Evolutionary conservation across 2,888 invertebrate genomes (phyloP).

Genomic region (Eristalinus aeneus): DNA sequence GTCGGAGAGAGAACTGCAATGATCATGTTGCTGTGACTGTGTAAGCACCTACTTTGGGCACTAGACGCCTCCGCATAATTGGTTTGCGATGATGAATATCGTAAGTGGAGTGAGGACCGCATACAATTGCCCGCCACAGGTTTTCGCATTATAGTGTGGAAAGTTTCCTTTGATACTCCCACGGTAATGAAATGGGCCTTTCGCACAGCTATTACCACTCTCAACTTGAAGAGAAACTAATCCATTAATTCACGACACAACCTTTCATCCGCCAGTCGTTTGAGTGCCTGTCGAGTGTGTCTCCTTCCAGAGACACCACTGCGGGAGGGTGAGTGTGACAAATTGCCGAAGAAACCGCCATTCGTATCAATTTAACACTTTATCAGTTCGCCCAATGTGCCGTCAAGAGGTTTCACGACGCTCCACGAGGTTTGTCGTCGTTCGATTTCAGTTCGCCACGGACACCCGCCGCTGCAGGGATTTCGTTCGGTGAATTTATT

Average conservation of each 20-base stretch:
- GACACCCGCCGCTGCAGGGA: neutral
- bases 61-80: slow-evolving; percentile 61
- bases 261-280: neutral
- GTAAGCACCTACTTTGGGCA: slow-evolving; percentile 42
- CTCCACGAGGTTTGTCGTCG: neutral
- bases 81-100: slow-evolving; percentile 54
- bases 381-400: neutral
- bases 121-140: neutral
- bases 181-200: slow-evolving; percentile 37
- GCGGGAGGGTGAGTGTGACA: slow-evolving; percentile 22
- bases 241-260: neutral
- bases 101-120: slow-evolving; percentile 31
- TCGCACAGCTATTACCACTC: neutral
- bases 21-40: slow-evolving; percentile 57
- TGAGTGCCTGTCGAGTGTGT: slow-evolving; percentile 16
- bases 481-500: slow-evolving; percentile 26
- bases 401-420: neutral
- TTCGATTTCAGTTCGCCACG: neutral
- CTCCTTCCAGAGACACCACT: neutral
- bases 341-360: slow-evolving; percentile 15
- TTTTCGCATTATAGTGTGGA: slow-evolving; percentile 19
- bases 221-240: slow-evolving; percentile 7
- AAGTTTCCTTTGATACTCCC: slow-evolving; percentile 52
- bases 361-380: slow-evolving; percentile 53
- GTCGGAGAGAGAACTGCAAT: slow-evolving; percentile 48